A percentile compares a stretch with the other conserved stretches of the same genome.
Conservation (phyloP, 2,113 vertebrate genomes). For the Odobenus rosmarus region DNA sequence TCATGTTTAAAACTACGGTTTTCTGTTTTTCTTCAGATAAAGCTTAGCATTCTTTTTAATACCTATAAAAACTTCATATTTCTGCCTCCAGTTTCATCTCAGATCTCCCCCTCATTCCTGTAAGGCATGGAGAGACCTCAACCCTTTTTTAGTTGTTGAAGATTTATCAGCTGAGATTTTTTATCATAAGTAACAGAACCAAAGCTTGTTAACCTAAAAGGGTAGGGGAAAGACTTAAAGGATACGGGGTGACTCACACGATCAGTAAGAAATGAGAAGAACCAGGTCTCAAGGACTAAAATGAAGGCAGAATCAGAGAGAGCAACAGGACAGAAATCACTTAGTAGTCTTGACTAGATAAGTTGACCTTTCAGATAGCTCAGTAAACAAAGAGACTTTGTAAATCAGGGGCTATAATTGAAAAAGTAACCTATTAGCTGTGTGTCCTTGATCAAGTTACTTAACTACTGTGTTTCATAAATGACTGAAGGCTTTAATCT, state of each 20-base stretch:
- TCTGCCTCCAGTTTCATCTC: neutral
- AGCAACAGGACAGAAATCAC: neutral
- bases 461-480: neutral
- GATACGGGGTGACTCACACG: no score
- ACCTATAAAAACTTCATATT: neutral
- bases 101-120: neutral
- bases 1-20: neutral
- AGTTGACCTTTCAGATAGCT: neutral
- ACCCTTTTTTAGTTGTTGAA: neutral
- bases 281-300: neutral
- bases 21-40: conserved; percentile 26
- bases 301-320: neutral
- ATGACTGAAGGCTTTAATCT: neutral
- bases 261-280: neutral
- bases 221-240: neutral
- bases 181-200: neutral
- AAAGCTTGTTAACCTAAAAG: neutral
- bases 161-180: neutral
- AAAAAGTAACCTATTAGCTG: neutral
- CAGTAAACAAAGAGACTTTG: neutral
- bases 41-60: neutral
- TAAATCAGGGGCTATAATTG: neutral
- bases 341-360: neutral
- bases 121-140: neutral
- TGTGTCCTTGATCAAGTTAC: neutral